phyloP scores from a whole-genome alignment of 2,888 invertebrate species.

The Escarpia spicata region DNA sequence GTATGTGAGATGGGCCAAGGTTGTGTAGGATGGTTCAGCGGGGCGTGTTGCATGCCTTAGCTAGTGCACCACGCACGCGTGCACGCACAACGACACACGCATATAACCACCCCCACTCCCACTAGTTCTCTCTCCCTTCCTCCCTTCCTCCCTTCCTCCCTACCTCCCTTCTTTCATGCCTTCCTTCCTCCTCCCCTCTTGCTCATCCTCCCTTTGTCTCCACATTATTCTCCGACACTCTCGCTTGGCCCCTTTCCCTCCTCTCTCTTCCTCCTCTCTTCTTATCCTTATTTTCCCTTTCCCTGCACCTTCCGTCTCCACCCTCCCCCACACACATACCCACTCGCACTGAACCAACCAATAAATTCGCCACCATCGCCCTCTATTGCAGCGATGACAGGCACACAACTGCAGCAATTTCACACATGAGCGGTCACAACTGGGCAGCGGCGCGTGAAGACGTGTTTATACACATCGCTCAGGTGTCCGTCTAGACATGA shows the following conservation, averaged over 20 bases:
- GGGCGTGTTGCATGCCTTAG: background rate
- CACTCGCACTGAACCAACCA: background rate
- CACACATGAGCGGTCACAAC: background rate
- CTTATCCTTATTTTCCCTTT: background rate
- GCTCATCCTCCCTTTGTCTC: background rate
- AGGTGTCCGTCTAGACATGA: background rate
- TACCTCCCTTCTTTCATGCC: background rate
- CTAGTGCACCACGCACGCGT: background rate
- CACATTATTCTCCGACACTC: background rate
- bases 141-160: background rate
- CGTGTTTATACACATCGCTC: conserved; percentile 4
- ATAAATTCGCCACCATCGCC: background rate
- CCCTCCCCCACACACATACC: background rate
- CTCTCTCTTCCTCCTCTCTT: background rate
- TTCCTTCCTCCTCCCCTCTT: background rate
- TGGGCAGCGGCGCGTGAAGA: background rate
- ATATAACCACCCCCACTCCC: background rate
- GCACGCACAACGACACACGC: background rate
- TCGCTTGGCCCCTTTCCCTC: background rate
- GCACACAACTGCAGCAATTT: background rate
- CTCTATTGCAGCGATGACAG: background rate
- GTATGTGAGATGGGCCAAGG: background rate
- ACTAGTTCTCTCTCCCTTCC: background rate
- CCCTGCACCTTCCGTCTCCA: background rate
- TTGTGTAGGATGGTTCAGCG: too few species aligned